phyloP scores from a whole-genome alignment of 35 echinoderm and acorn worm genomes.

The Diadema setosum region DNA sequence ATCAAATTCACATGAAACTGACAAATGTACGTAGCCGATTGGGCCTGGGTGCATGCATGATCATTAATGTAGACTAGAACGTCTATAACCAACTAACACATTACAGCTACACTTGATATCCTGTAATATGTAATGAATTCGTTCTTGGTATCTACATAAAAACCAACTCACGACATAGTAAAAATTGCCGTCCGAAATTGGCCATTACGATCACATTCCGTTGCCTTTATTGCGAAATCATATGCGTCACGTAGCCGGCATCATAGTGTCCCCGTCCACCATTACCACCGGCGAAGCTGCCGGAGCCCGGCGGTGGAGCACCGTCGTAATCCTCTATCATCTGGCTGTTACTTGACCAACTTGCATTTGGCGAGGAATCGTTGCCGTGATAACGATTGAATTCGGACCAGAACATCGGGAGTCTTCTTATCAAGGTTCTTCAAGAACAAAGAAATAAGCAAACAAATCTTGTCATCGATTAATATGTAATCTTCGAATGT shows the following conservation, averaged over 20 bases:
- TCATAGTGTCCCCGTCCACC: constrained; percentile 14
- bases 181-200: constrained; percentile 89
- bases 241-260: constrained; percentile 75
- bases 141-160: neutral
- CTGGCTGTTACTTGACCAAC: neutral
- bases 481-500: no score
- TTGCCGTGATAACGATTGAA: neutral
- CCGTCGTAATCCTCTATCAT: neutral
- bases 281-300: neutral
- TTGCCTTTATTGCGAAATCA: constrained; percentile 85
- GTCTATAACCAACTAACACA: neutral
- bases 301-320: neutral
- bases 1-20: neutral
- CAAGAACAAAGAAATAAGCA: no score
- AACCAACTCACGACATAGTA: constrained; percentile 86
- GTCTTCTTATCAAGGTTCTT: no score
- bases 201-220: constrained; percentile 48
- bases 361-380: neutral
- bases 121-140: neutral
- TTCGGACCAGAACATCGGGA: constrained; percentile 41
- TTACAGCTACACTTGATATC: neutral
- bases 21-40: neutral
- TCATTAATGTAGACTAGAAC: neutral
- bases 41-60: neutral
- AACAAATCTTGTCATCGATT: no score